Evolutionary conservation across 2,888 invertebrate species (phyloP), one percentile per base, ranked within the genome.

Genomic region (Pherbina coryleti): DNA sequence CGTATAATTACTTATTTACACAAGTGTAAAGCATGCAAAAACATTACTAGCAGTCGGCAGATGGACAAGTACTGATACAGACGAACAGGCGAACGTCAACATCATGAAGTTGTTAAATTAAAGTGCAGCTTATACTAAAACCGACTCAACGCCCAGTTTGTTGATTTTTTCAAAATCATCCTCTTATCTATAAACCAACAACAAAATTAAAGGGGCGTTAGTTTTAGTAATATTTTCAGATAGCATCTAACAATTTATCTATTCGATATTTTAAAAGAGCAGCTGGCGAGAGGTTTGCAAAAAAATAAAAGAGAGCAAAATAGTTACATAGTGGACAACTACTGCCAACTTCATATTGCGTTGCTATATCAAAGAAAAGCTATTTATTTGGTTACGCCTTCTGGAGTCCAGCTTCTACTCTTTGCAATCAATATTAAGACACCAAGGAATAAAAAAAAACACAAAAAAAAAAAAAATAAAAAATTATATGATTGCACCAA

Each of bases 331-430:
- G 1, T 8, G n/a, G 7, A 17, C 7, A 53, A 55, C 2, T 19
- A 2, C 19, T 19, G 55, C 55, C 19, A n/a, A 55, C 55, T 19
- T 55, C 19, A 19, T 22, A 55, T 19, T 19, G 55, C 55, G n/a
- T 55, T 9, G 55, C 44, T 44, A 44, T 44, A 44, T 44, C 44
- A 44, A 44, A 31, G 44, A 53, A 75, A 75, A 67, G 55, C 75
- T 75, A 75, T 75, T 75, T 75, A 53, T 67, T 75, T 75, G 53
- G 75, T 75, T 75, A 62, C 75, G 75, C 75, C 75, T 75, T 53
- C 51, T 60, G 5, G 53, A 62, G 72, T 31, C 28, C 31, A 64
- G 31, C 64, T 64, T n/a, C 64, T 31, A 28, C 64, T 34, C 64
- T 34, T 64, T 17, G 11, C 72, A 60, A 44, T 60, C 72, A 72